Percentiles rank a stretch among this genome's conserved stretches.
Conservation (phyloP, 2,113 vertebrate genomes). For the Campylomormyrus numenius region DNA sequence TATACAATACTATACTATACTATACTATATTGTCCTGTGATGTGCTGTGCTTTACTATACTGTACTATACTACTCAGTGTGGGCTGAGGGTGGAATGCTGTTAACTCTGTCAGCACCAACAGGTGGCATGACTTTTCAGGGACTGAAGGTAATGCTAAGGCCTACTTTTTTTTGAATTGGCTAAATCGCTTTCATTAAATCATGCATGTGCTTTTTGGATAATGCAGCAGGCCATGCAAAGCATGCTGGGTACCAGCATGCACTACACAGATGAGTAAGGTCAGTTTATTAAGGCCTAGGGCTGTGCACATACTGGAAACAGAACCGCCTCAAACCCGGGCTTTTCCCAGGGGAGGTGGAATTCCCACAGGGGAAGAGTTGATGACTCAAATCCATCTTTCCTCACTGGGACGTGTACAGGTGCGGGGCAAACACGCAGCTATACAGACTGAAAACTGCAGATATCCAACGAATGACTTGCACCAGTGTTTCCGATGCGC, state of each 20-base stretch:
- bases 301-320: neutral
- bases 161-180: neutral
- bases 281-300: neutral
- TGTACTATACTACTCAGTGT: neutral
- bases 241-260: neutral
- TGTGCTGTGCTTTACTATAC: neutral
- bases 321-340: neutral
- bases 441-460: neutral
- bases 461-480: neutral
- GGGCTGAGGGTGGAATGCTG: neutral
- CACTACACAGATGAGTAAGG: neutral
- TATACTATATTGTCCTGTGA: neutral
- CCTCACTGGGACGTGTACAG: neutral
- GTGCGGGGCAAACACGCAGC: neutral
- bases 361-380: neutral
- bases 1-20: neutral
- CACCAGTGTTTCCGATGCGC: neutral
- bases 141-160: neutral
- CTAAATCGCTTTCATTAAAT: neutral
- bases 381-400: constrained; percentile 4
- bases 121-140: neutral
- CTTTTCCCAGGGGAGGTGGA: neutral
- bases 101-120: neutral
- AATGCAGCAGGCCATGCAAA: neutral
- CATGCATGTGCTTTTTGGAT: neutral